These are phyloP conservation scores for Madoqua kirkii DNA, from an alignment of 2,113 vertebrate species.

Conservation along the genomic window DNA sequence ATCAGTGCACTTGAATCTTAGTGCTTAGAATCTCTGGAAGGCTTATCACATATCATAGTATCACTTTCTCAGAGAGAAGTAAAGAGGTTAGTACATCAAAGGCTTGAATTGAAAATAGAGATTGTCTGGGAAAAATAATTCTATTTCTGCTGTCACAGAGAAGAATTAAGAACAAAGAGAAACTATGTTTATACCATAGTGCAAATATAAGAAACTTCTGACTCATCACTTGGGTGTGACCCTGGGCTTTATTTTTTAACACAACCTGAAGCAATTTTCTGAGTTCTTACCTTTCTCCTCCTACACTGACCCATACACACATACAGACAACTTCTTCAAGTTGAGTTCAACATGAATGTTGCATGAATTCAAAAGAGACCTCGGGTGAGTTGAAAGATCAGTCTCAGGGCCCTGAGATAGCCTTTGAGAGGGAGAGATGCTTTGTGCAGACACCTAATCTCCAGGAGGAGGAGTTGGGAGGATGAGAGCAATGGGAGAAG, in stretches of 20 bases:
- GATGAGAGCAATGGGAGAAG: background rate
- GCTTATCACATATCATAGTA: background rate
- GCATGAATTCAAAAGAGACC: background rate
- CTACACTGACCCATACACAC: background rate
- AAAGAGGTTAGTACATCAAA: slow-evolving; percentile 36
- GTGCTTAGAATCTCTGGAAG: background rate
- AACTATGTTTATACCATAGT: background rate
- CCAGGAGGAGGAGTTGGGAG: background rate
- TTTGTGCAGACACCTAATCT: background rate
- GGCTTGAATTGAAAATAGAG: slow-evolving; percentile 36
- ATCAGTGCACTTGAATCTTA: background rate
- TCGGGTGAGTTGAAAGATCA: background rate
- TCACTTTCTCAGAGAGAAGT: slow-evolving; percentile 31
- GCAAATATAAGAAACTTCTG: slow-evolving; percentile 44
- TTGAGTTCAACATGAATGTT: background rate
- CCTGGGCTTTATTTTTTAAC: background rate
- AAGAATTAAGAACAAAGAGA: slow-evolving; percentile 35
- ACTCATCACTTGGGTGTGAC: slow-evolving; percentile 34
- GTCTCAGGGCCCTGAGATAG: background rate
- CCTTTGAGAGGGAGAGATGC: background rate
- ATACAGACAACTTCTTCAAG: background rate
- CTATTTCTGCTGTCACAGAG: background rate
- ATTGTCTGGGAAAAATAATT: slow-evolving; percentile 27
- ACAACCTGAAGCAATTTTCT: slow-evolving; percentile 40
- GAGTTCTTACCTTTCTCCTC: background rate